Percentiles rank a stretch among this genome's conserved stretches.
Conservation (phyloP, 2,797 vertebrate species). For the Neopelma chrysocephalum region DNA sequence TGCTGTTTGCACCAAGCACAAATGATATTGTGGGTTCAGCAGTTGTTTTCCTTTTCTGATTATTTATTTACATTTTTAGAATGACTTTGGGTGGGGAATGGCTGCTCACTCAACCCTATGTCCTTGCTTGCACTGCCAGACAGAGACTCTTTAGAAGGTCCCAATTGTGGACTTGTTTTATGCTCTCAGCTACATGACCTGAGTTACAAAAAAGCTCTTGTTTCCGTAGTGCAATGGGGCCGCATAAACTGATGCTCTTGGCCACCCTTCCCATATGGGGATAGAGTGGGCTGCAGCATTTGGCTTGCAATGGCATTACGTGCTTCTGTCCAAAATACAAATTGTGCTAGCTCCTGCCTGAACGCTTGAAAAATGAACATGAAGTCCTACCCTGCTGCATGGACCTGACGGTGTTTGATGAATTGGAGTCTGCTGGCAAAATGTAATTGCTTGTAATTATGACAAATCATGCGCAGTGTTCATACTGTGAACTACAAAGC, state of each 20-base stretch:
- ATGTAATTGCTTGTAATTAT: neutral
- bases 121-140: neutral
- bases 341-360: neutral
- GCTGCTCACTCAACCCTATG: neutral
- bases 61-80: neutral
- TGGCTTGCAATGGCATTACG: neutral
- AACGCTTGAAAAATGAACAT: neutral
- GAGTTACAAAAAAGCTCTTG: neutral
- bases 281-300: neutral
- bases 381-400: neutral
- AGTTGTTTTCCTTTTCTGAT: neutral
- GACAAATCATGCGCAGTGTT: neutral
- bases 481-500: neutral
- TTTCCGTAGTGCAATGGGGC: neutral
- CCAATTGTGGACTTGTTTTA: neutral
- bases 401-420: neutral
- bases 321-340: neutral
- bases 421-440: neutral
- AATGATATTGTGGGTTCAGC: neutral
- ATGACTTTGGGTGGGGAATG: neutral
- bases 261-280: neutral
- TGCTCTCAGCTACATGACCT: fast-evolving
- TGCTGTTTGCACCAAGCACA: neutral
- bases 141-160: neutral
- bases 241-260: neutral